phyloP scores from a whole-genome alignment of 2,888 invertebrate species.

The Shargacucullia verbasci region DNA sequence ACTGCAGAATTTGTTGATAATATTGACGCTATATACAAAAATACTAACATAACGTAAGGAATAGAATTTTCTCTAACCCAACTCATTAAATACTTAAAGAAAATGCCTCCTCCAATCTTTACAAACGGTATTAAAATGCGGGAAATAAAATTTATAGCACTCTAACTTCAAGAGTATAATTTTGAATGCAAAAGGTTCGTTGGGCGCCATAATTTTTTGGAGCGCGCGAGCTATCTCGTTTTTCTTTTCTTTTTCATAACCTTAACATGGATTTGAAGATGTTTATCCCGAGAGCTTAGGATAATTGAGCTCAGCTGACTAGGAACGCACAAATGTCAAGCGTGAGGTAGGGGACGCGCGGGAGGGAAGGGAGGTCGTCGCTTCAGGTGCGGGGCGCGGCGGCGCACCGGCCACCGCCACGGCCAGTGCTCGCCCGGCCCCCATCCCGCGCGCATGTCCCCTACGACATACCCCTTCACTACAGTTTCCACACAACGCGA shows the following conservation, averaged over 20 bases:
- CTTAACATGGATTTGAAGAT: conserved; percentile 21
- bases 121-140: conserved; percentile 21
- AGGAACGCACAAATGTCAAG: conserved; percentile 66
- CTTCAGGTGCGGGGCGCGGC: conserved; percentile 58
- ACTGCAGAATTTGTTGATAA: too few species aligned
- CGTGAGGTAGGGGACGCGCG: conserved; percentile 43
- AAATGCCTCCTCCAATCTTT: conserved; percentile 24
- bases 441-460: conserved; percentile 83
- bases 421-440: conserved; percentile 84
- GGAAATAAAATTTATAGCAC: conserved; percentile 39
- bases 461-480: conserved; percentile 69
- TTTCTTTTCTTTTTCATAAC: conserved; percentile 22
- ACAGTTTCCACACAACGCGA: conserved; percentile 76
- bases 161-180: conserved; percentile 37
- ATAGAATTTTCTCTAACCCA: conserved; percentile 11
- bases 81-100: conserved; percentile 18
- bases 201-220: conserved; percentile 16
- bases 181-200: conserved; percentile 17
- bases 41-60: not conserved
- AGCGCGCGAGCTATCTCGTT: conserved; percentile 8
- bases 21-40: not conserved
- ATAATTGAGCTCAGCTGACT: conserved; percentile 61
- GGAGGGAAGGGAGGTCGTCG: conserved; percentile 41
- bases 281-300: conserved; percentile 41
- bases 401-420: conserved; percentile 59